These are phyloP conservation scores for Meloidogyne exigua DNA, from an alignment of 1,140 invertebrate species.

Conservation along the genomic window DNA sequence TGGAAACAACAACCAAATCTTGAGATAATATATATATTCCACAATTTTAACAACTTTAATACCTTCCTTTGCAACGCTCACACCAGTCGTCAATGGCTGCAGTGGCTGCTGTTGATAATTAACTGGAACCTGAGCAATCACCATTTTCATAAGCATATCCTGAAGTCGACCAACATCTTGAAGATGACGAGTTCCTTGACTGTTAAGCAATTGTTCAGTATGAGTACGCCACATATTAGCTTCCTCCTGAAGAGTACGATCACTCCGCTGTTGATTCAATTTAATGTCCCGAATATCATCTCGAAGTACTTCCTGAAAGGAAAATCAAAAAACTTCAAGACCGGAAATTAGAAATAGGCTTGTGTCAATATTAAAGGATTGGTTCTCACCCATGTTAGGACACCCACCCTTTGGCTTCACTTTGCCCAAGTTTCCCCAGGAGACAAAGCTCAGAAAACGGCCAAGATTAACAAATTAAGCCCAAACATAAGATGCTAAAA, in stretches of 20 bases:
- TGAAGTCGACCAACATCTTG: not conserved
- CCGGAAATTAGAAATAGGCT: too few relatives aligned
- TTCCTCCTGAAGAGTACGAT: conserved; percentile 22
- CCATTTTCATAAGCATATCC: not conserved
- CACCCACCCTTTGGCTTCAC: too few relatives aligned
- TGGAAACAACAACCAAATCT: not conserved
- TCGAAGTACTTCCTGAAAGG: conserved; percentile 15
- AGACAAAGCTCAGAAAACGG: too few relatives aligned
- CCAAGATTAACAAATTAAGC: too few relatives aligned
- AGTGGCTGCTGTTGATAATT: too few relatives aligned
- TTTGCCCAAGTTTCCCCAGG: too few relatives aligned
- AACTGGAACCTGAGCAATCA: not conserved
- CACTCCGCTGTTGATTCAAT: conserved; percentile 11
- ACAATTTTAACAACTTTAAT: too few relatives aligned
- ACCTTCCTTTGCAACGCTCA: not conserved
- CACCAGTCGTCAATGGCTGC: not conserved
- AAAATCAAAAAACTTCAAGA: too few relatives aligned
- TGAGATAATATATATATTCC: too few relatives aligned
- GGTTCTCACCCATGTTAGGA: too few relatives aligned
- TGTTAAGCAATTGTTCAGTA: conserved; percentile 9
- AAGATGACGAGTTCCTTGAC: conserved; percentile 3
- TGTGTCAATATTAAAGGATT: too few relatives aligned
- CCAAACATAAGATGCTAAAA: too few relatives aligned
- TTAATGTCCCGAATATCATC: conserved; percentile 34
- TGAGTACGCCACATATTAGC: conserved; percentile 21